Evolutionary conservation across 2,113 vertebrate species (phyloP), one percentile per base, ranked within the genome.

Genomic region (Oophaga pumilio): DNA sequence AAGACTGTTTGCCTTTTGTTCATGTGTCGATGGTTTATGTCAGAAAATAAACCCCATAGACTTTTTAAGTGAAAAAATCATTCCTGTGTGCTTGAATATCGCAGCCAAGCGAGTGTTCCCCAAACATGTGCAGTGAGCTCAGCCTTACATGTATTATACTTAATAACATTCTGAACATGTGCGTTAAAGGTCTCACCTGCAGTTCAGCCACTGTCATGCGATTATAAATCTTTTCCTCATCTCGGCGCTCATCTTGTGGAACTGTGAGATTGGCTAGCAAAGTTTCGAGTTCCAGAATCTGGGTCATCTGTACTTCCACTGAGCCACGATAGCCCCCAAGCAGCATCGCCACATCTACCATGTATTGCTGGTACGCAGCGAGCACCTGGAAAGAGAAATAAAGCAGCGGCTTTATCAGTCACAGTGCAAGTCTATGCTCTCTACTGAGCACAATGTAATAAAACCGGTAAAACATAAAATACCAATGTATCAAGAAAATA

Each of bases 181-280:
- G 7, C 15, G 43, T 69, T 69, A 11, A 26, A 26, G 18, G 50
- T 43, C 90, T 89, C 89, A 99, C 98, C 97, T 99, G 98, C 26
- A 99, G 93, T 85, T 99, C 97, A 0, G 95, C 88, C 0, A 99
- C 95, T 91, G 93, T 97, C 94, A 98, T 96, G 90, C 97, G 99
- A 92, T 97, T 96, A 91, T 99, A 99, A 91, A 99, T 97, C 94
- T 98, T 99, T 94, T 99, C 98, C 0, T 99, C 98, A 0, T 99
- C 98, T 0, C 98, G 91, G 8, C 97, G 94, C 87, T 99, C 97
- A 59, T 99, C 98, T 93, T 98, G 98, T 0, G 98, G 97, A 62
- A 98, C 97, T 0, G 98, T 99, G 92, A 99, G 96, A 93, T 96
- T 97, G 88, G 98, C 98, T 60, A 99, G 93, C 3, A 94, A 92